Base-by-base conservation (phyloP, 1,140 invertebrate species). In the Globodera ellingtonae region DNA sequence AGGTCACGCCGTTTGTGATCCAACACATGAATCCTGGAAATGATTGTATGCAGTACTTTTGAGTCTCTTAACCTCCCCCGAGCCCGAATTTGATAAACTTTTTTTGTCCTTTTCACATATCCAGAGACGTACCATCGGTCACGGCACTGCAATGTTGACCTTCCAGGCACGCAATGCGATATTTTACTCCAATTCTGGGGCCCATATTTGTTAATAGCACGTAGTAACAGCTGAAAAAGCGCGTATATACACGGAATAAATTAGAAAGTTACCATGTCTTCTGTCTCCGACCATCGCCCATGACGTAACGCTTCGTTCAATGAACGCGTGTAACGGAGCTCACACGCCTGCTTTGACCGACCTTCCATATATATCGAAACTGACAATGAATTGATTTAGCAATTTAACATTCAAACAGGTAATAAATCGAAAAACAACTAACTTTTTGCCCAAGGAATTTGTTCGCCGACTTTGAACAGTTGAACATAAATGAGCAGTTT, bases 391-490 rank as follows among this genome's bases (percentile, higher is more conserved):
- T 35, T 35, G 18, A 62, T 4, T 6, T 6, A 62, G 6, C 6
- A 15, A 47, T 6, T 13, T 72, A 78, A 65, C 73, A 44, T n/a
- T 52, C 50, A 59, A 73, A 50, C 24, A n/a, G n/a, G 24, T n/a
- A 9, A 77, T 81, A 48, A 72, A 0, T 9, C 7, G 7, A 24
- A n/a, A n/a, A n/a, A 81, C 3, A 67, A 81, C 52, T 24, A n/a
- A 83, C 83, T 73, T 84, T 72, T 85, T 15, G 50, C 15, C 84
- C 83, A 84, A 18, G 65, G 81, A 48, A 84, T 86, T 78, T 83
- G 67, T 8, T 84, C 76, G 56, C 83, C 83, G 10, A 84, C 70
- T 56, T 62, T 77, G 21, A 84, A 72, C 15, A 78, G 77, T 35
- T 84, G 50, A 35, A 84, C 66, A 6, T 85, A 67, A 21, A 52